These are phyloP conservation scores for Agelaius tricolor DNA, from an alignment of 2,113 vertebrate species.

Conservation along the genomic window DNA sequence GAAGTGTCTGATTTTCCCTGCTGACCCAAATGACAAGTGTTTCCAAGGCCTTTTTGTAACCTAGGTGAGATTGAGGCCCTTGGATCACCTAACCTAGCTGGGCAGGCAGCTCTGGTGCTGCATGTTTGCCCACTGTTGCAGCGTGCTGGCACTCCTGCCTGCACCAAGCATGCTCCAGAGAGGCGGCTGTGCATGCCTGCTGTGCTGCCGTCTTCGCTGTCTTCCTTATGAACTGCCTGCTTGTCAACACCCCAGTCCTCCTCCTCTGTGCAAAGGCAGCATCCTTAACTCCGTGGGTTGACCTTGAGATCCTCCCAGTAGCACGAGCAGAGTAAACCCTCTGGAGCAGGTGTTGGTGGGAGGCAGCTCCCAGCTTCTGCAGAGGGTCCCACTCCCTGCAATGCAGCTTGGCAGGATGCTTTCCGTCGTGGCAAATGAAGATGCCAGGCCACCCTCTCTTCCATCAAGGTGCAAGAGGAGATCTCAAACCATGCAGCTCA, in stretches of 20 bases:
- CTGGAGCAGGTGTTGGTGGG: background rate
- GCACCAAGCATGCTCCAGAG: background rate
- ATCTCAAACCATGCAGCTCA: conserved; percentile 36
- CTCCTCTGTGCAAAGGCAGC: background rate
- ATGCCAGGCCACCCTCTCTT: background rate
- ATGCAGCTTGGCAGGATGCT: background rate
- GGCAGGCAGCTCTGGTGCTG: background rate
- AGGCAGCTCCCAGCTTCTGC: background rate
- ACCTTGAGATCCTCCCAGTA: background rate
- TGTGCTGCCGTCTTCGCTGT: fast-evolving
- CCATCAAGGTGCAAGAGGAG: background rate
- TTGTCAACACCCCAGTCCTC: background rate
- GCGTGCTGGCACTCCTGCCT: fast-evolving
- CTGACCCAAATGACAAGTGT: background rate
- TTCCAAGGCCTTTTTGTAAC: background rate
- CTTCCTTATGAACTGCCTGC: background rate
- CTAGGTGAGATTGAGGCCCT: background rate
- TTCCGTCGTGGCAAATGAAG: background rate
- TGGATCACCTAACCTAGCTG: fast-evolving
- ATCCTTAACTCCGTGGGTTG: background rate
- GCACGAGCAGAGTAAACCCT: background rate
- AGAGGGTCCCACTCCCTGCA: background rate
- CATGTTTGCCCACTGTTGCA: fast-evolving
- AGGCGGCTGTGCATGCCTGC: background rate
- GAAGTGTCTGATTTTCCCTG: background rate